These are phyloP conservation scores for Polyploca ridens DNA, from an alignment of 2,888 invertebrate species.

Conservation along the genomic window DNA sequence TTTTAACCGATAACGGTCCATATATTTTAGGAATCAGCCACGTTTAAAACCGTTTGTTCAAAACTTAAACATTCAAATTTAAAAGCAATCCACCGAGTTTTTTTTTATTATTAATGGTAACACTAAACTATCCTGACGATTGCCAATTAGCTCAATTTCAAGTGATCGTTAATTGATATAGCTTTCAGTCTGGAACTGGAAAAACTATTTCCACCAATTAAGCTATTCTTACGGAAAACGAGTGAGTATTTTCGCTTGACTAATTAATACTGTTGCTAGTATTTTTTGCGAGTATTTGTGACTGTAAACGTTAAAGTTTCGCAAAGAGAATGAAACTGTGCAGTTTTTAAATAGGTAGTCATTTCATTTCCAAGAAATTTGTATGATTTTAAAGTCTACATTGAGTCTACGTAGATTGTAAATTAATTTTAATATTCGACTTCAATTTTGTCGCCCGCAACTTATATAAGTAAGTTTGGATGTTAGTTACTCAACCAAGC, in stretches of 20 bases:
- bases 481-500: too few relatives aligned
- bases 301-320: slow-evolving; percentile 11
- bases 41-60: too few relatives aligned
- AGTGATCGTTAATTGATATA: slow-evolving; percentile 44
- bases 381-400: not conserved
- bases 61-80: too few relatives aligned
- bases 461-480: too few relatives aligned
- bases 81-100: too few relatives aligned
- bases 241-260: slow-evolving; percentile 22
- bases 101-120: too few relatives aligned
- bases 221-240: slow-evolving; percentile 29
- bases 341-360: not conserved
- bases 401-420: too few relatives aligned
- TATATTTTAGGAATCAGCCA: too few relatives aligned
- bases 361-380: not conserved
- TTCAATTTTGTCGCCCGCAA: too few relatives aligned
- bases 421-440: too few relatives aligned
- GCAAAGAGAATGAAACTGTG: slow-evolving; percentile 5
- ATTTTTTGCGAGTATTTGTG: slow-evolving; percentile 12
- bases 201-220: slow-evolving; percentile 39
- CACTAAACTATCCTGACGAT: slow-evolving; percentile 20
- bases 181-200: slow-evolving; percentile 19
- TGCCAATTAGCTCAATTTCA: slow-evolving; percentile 46
- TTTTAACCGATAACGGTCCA: too few relatives aligned
- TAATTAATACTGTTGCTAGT: slow-evolving; percentile 25